Conservation (phyloP, 2,113 vertebrate genomes). For the Percopsis transmontana region DNA sequence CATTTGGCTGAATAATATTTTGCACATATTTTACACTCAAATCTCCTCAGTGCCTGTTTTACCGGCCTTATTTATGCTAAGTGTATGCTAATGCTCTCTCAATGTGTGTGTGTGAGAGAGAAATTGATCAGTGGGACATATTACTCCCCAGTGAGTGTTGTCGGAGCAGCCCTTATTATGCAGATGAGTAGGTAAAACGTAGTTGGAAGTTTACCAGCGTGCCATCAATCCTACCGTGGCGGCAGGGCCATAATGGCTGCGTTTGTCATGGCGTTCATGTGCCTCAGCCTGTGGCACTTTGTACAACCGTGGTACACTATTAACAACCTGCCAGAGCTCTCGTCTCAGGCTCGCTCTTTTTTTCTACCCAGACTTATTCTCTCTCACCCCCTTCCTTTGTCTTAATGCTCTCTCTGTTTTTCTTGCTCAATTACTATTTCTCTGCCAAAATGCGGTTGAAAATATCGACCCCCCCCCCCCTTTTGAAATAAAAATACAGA, state of each 20-base stretch:
- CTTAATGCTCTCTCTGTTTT: not conserved
- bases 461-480: constrained; percentile 27
- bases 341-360: not conserved
- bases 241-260: constrained; percentile 40
- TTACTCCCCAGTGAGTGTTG: constrained; percentile 42
- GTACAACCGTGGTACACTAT: constrained; percentile 30
- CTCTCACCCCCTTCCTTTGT: not conserved
- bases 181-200: constrained; percentile 64
- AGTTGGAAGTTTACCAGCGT: constrained; percentile 48
- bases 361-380: not conserved
- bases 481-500: constrained; percentile 35
- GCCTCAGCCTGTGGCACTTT: constrained; percentile 26
- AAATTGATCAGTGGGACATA: constrained; percentile 38
- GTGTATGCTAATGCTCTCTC: constrained; percentile 40
- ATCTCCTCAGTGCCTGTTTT: constrained; percentile 32
- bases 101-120: constrained; percentile 22
- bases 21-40: constrained; percentile 16
- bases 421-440: not conserved
- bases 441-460: not conserved
- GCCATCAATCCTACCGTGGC: constrained; percentile 66
- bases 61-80: constrained; percentile 50
- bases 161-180: constrained; percentile 60
- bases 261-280: constrained; percentile 29
- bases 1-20: constrained; percentile 37
- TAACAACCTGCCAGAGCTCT: constrained; percentile 37